Evolutionary conservation across 1,140 invertebrate genomes (phyloP), one percentile per base, ranked within the genome.

Genomic region (Vollenhovia emeryi): DNA sequence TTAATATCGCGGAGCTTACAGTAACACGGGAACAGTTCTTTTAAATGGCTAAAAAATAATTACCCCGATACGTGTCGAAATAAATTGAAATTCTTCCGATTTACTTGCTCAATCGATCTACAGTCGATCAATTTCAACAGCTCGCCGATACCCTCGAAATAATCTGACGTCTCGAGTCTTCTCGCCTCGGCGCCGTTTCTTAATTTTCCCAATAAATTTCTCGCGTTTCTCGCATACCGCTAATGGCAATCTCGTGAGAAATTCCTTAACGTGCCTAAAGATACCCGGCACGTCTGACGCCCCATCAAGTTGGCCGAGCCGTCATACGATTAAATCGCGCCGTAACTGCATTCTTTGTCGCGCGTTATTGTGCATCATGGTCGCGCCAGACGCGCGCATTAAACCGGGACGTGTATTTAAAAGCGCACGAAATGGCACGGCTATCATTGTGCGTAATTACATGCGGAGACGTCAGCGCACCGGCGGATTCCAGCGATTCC

Each of bases 381-480:
- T 80, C 60, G 30, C 40, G 55, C 60, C 78, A 52, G n/a, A 60
- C 33, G 73, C 30, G 73, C 55, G 75, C 87, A 73, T 90, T 89
- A 85, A 89, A 89, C 88, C 85, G 64, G 76, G 60, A 89, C 60
- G 66, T 89, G 75, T 45, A 87, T 89, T 90, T 89, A 89, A 89
- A 90, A 74, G 76, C 86, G 86, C 76, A 85, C 59, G 88, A 87
- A 86, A 90, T 73, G 78, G 74, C 59, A 50, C 48, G 40, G 48
- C 66, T 55, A 75, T 86, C 71, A 33, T 76, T 52, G 75, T 82
- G 50, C 45, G 84, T 89, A 85, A 90, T 90, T 87, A 87, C 66
- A 84, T 59, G 60, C 75, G 27, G 48, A 66, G 85, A 84, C 69
- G 74, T 78, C 57, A 27, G 68, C 55, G 66, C n/a, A 55, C 52